phyloP scores from a whole-genome alignment of 2,797 vertebrate species.

The Atherinosoma microstoma region DNA sequence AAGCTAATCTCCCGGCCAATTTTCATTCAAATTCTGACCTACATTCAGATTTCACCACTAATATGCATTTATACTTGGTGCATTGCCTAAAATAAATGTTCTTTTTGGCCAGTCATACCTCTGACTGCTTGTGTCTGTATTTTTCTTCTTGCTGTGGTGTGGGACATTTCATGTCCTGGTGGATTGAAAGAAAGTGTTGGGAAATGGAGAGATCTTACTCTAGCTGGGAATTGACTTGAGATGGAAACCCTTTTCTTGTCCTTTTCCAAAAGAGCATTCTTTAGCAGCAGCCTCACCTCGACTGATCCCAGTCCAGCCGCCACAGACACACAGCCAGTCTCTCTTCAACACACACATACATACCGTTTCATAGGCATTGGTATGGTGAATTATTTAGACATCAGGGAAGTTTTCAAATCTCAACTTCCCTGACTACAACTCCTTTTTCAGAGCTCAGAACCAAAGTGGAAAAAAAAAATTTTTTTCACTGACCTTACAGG shows the following conservation, averaged over 20 bases:
- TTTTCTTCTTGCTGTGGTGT: slow-evolving; percentile 5
- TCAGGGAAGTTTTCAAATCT: neutral
- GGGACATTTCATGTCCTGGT: slow-evolving; percentile 6
- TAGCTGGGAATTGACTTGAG: slow-evolving; percentile 47
- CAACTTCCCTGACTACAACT: neutral
- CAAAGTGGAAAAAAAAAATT: neutral
- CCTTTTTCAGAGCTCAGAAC: neutral
- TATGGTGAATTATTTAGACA: slow-evolving; percentile 1
- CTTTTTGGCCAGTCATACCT: neutral
- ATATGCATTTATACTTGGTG: slow-evolving; percentile 3
- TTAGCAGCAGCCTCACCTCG: slow-evolving; percentile 52
- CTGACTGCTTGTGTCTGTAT: neutral
- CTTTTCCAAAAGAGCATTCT: slow-evolving; percentile 69
- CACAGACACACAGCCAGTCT: slow-evolving; percentile 33
- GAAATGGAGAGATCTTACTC: slow-evolving; percentile 26
- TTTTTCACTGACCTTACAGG: slow-evolving; percentile 14
- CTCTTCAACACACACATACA: slow-evolving; percentile 7
- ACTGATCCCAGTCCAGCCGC: slow-evolving; percentile 55
- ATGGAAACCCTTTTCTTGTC: slow-evolving; percentile 63
- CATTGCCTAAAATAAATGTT: neutral
- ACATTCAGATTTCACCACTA: slow-evolving; percentile 8
- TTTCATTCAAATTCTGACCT: neutral
- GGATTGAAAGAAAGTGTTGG: slow-evolving; percentile 11
- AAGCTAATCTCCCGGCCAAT: neutral
- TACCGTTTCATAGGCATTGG: neutral